Conservation (phyloP, 2,888 invertebrate species). For the Mamestra brassicae region DNA sequence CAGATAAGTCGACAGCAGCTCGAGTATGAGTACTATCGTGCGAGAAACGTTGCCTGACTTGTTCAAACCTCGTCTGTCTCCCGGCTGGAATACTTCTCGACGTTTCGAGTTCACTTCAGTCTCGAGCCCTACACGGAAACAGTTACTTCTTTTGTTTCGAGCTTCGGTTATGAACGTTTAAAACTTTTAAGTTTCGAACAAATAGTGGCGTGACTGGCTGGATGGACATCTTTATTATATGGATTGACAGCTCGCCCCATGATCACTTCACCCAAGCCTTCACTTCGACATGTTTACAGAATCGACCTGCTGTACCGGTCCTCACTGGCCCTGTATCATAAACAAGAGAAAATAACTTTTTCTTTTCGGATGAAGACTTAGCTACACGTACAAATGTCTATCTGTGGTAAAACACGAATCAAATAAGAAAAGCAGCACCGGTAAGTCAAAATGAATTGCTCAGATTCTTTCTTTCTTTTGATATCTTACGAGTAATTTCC, state of each 20-base stretch:
- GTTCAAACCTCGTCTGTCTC: conserved; percentile 69
- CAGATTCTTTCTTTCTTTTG: not conserved
- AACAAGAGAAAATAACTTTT: not conserved
- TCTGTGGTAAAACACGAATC: not conserved
- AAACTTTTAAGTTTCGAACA: conserved; percentile 54
- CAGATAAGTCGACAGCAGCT: conserved; percentile 73
- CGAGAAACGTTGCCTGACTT: conserved; percentile 68
- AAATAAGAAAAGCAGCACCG: not conserved
- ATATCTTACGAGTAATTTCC: not conserved
- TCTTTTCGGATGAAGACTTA: not conserved
- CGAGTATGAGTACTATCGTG: conserved; percentile 71
- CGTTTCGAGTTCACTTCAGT: conserved; percentile 62
- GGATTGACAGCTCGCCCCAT: too few relatives aligned
- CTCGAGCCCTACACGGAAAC: conserved; percentile 59
- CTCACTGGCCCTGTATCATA: not conserved
- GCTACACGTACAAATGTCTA: not conserved
- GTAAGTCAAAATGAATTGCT: not conserved
- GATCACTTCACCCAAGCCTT: too few relatives aligned
- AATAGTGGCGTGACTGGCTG: conserved; percentile 37
- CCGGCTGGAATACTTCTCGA: conserved; percentile 67
- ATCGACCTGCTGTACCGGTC: too few relatives aligned
- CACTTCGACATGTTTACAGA: too few relatives aligned
- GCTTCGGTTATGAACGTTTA: conserved; percentile 65
- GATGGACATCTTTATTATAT: not conserved
- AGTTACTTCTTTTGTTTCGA: conserved; percentile 67